Evolutionary conservation across 2,888 invertebrate species (phyloP), one percentile per base, ranked within the genome.

Genomic region (Polyploca ridens): DNA sequence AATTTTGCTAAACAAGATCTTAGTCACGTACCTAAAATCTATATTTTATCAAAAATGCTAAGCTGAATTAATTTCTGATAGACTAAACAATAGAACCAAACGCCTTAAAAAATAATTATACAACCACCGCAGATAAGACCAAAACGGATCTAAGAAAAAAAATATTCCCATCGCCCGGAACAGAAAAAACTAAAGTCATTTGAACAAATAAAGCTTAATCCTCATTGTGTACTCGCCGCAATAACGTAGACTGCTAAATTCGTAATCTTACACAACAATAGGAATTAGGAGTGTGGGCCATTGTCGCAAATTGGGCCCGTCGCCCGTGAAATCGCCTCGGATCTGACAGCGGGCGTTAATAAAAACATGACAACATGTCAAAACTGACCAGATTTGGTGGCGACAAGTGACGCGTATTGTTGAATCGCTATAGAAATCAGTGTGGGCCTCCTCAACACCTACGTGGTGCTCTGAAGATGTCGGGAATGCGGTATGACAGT

Each of bases 281-380:
- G 89, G 92, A 85, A 90, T 93, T 91, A 92, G 90, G 89, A 91
- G 91, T 88, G 87, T 81, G 84, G 79, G 63, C 89, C 82, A 90
- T 92, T 93, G 91, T 93, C 79, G 84, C 88, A 91, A 93, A 93
- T 93, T 93, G 90, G 91, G 84, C 86, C 85, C 83, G 83, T 86
- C 85, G 83, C 69, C 88, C 89, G 87, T 90, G 82, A 90, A 91
- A 90, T 89, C 79, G 79, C 82, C 83, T 78, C 82, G 79, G 82
- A 82, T 76, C 84, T 89, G 90, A 90, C 88, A 87, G 84, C 88
- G 85, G 88, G 85, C 91, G 90, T 91, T 88, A 89, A 90, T 90
- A 93, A 93, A 91, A 93, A 93, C 93, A 93, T 91, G 93, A 93
- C 91, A 87, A 92, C 87, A 85, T 93, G 93, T 93, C 93, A 93